Evolutionary conservation across 2,797 vertebrate species (phyloP).

Genomic region (Chloroceryle inda): DNA sequence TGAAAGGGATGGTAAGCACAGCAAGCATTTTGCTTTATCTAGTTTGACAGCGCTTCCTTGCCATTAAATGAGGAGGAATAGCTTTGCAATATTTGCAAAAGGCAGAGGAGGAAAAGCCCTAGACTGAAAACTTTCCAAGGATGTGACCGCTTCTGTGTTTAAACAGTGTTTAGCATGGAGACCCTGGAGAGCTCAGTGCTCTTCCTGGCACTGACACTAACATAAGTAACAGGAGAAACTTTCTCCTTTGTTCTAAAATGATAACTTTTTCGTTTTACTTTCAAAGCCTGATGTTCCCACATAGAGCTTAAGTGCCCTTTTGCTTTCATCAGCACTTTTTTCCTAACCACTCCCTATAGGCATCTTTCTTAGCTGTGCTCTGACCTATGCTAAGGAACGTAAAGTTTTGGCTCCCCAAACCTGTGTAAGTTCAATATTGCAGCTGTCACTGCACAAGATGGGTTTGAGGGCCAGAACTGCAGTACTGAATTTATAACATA

Average conservation of each 20-base stretch:
- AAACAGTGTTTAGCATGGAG: neutral
- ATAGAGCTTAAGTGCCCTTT: neutral
- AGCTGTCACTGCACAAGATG: neutral
- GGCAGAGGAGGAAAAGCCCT: neutral
- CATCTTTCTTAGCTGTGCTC: neutral
- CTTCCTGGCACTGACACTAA: neutral
- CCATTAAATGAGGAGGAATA: conserved; percentile 25
- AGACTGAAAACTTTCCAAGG: neutral
- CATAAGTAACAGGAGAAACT: neutral
- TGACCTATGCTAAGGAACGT: neutral
- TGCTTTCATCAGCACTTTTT: neutral
- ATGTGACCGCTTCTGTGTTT: neutral
- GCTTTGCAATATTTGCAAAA: neutral
- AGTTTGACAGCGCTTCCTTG: neutral
- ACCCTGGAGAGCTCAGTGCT: neutral
- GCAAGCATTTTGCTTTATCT: conserved; percentile 55
- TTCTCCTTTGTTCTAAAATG: neutral
- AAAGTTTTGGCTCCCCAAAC: neutral
- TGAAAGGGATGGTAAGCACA: conserved; percentile 55
- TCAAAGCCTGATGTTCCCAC: neutral
- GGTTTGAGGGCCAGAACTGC: conserved; percentile 17
- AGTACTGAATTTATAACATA: conserved; percentile 41
- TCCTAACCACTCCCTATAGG: neutral
- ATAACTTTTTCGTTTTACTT: neutral
- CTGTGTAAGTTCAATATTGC: neutral